Evolutionary conservation across 1,140 invertebrate genomes (phyloP).

Genomic region (Parapsyche elsis): DNA sequence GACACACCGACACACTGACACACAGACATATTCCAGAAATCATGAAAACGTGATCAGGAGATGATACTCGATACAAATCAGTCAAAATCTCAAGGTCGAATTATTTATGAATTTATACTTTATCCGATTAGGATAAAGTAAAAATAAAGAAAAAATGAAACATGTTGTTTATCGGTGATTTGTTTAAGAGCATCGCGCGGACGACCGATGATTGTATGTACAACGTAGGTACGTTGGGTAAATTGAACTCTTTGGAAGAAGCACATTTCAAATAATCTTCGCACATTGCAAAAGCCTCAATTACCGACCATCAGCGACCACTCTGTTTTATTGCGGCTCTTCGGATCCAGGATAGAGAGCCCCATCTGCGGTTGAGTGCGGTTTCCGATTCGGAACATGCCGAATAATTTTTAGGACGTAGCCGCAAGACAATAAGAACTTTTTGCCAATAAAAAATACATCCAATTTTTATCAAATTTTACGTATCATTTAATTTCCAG

Average conservation of each 20-base stretch:
- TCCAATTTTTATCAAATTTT: not conserved
- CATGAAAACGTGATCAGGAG: too few relatives aligned
- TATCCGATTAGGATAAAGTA: not conserved
- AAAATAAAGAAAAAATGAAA: not conserved
- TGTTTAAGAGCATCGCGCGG: not conserved
- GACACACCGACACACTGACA: too few relatives aligned
- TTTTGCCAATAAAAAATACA: not conserved
- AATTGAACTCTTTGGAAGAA: slow-evolving; percentile 49
- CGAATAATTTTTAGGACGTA: slow-evolving; percentile 16
- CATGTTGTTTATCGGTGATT: not conserved
- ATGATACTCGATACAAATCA: too few relatives aligned
- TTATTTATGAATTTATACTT: too few relatives aligned
- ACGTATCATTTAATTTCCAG: not conserved
- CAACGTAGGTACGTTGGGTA: slow-evolving; percentile 21
- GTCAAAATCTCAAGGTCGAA: too few relatives aligned
- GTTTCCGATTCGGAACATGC: slow-evolving; percentile 40
- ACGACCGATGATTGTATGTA: slow-evolving; percentile 36
- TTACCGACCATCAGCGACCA: slow-evolving; percentile 50
- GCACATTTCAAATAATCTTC: slow-evolving; percentile 55
- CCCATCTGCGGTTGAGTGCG: slow-evolving; percentile 45
- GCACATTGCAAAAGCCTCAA: slow-evolving; percentile 47
- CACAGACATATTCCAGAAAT: too few relatives aligned
- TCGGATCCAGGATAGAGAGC: not conserved
- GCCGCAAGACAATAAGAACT: slow-evolving; percentile 23
- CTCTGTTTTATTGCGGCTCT: slow-evolving; percentile 45